These are phyloP conservation scores for Sialia sialis DNA, from an alignment of 2,113 vertebrate species.

Conservation along the genomic window DNA sequence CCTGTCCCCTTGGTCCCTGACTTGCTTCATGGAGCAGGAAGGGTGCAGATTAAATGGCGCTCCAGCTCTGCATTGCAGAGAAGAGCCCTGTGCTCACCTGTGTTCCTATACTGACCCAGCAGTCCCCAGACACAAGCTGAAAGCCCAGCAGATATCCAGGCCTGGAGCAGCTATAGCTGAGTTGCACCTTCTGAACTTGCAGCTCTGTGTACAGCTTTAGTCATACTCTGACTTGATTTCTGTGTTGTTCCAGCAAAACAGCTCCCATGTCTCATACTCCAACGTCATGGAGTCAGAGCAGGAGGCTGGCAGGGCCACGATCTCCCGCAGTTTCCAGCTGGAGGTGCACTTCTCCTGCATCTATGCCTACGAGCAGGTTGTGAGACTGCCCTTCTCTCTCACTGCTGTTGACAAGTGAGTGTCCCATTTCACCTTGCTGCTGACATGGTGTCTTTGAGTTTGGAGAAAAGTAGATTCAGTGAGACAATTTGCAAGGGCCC, in stretches of 20 bases:
- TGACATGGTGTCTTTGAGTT: background rate
- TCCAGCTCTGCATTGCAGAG: background rate
- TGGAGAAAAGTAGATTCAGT: background rate
- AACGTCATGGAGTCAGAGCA: background rate
- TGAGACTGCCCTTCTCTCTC: conserved; percentile 40
- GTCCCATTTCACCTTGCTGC: background rate
- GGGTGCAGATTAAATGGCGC: background rate
- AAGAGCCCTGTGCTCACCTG: background rate
- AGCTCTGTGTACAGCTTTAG: background rate
- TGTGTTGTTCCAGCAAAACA: conserved; percentile 50
- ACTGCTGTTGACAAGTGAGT: conserved; percentile 55
- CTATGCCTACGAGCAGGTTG: conserved; percentile 50
- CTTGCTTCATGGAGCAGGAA: background rate
- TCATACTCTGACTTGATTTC: background rate
- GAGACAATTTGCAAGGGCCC: background rate
- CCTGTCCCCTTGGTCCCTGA: background rate
- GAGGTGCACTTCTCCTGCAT: conserved; percentile 56
- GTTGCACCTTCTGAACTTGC: background rate
- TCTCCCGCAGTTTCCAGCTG: conserved; percentile 35
- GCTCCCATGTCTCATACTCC: conserved; percentile 37
- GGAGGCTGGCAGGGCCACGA: background rate
- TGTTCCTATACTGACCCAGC: background rate
- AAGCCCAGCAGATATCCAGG: background rate
- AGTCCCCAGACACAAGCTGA: background rate
- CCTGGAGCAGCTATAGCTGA: background rate